A percentile compares a stretch with the other conserved stretches of the same genome.
phyloP scores from a whole-genome alignment of 2,113 vertebrate genomes.

The Benitochromis conjunctus region DNA sequence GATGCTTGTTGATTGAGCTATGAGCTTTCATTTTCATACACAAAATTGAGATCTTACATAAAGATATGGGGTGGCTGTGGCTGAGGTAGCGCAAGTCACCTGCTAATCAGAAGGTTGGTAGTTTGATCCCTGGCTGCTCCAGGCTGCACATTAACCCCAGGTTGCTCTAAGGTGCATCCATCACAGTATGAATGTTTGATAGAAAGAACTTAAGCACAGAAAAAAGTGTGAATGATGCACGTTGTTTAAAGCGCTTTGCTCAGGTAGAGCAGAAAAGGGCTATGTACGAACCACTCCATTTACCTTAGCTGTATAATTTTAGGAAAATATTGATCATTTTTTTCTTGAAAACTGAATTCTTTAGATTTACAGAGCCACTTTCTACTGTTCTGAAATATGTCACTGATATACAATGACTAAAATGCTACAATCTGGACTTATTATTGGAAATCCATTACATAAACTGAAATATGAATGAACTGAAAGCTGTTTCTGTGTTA shows the following conservation, averaged over 20 bases:
- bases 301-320: not conserved
- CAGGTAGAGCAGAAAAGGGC: not conserved
- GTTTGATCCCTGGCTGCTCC: not conserved
- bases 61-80: not conserved
- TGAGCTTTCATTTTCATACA: not conserved
- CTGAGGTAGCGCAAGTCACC: not conserved
- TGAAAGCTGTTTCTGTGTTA: not conserved
- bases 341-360: not conserved
- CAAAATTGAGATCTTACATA: not conserved
- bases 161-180: not conserved
- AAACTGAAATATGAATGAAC: not conserved
- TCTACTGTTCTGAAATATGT: not conserved
- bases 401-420: not conserved
- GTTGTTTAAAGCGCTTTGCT: not conserved
- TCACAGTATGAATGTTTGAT: not conserved
- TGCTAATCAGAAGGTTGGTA: not conserved
- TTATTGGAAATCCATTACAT: not conserved
- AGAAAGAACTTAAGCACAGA: not conserved
- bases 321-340: not conserved
- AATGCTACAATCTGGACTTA: not conserved
- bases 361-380: not conserved
- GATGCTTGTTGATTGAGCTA: not conserved
- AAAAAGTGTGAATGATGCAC: not conserved
- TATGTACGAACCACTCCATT: not conserved
- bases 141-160: not conserved